phyloP scores from a whole-genome alignment of 2,797 vertebrate species.

The Remorina albescens region DNA sequence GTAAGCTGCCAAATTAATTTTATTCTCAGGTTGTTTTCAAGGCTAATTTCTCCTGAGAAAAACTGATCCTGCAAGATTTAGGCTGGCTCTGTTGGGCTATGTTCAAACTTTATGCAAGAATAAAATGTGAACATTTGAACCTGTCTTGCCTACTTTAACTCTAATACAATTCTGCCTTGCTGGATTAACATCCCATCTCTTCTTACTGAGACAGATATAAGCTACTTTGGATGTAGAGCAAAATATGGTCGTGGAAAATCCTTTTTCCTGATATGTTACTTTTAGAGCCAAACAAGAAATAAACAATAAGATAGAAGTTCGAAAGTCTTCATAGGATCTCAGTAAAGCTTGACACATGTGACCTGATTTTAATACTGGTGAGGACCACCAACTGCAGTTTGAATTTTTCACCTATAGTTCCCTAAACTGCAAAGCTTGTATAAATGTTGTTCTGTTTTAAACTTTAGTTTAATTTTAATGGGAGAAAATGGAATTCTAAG shows the following conservation, averaged over 20 bases:
- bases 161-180: no score
- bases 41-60: conserved; percentile 7
- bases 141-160: conserved; percentile 24
- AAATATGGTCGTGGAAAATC: conserved; percentile 7
- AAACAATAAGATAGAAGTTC: background rate
- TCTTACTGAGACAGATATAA: conserved; percentile 19
- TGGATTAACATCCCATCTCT: conserved; percentile 3
- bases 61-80: conserved; percentile 19
- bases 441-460: background rate
- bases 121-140: conserved; percentile 26
- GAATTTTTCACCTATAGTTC: background rate
- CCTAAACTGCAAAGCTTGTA: background rate
- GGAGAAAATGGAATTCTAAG: background rate
- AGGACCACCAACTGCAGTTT: background rate
- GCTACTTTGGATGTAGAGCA: conserved; percentile 13
- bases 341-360: no score
- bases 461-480: background rate
- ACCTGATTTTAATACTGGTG: no score
- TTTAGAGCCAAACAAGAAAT: background rate
- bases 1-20: conserved; percentile 5
- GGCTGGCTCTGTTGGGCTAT: conserved; percentile 9
- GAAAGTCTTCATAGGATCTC: no score
- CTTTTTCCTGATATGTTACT: background rate
- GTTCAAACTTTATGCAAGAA: conserved; percentile 30
- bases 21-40: conserved; percentile 12